Conservation (phyloP, 2,797 vertebrate genomes). For the Emys orbicularis region DNA sequence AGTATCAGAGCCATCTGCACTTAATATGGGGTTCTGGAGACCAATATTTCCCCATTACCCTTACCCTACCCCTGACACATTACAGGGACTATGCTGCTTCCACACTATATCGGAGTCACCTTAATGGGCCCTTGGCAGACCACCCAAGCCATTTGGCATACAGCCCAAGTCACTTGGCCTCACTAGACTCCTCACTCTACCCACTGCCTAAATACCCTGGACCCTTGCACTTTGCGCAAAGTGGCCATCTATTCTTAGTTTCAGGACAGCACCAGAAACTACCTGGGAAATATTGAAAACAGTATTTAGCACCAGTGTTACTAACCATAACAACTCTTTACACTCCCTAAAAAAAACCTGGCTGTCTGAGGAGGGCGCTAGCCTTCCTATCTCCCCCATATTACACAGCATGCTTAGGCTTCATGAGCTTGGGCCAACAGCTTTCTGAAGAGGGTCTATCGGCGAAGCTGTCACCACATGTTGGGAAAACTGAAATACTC, state of each 20-base stretch:
- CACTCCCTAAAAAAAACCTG: neutral
- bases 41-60: neutral
- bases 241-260: neutral
- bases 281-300: neutral
- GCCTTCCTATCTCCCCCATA: neutral
- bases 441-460: neutral
- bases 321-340: neutral
- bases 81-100: neutral
- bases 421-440: neutral
- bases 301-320: neutral
- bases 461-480: neutral
- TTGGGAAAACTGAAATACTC: slow-evolving; percentile 1
- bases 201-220: neutral
- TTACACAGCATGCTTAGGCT: neutral
- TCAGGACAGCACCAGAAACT: neutral
- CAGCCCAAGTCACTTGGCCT: neutral
- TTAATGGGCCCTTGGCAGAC: neutral
- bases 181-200: neutral
- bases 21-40: neutral
- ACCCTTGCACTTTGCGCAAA: neutral
- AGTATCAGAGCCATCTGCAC: slow-evolving; percentile 23
- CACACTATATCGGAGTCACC: neutral
- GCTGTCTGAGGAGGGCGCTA: neutral
- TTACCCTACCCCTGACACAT: neutral
- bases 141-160: neutral